Percentiles rank a stretch among this genome's conserved stretches.
These are phyloP conservation scores for Plutella xylostella DNA, from an alignment of 2,888 invertebrate genomes.

Conservation along the genomic window DNA sequence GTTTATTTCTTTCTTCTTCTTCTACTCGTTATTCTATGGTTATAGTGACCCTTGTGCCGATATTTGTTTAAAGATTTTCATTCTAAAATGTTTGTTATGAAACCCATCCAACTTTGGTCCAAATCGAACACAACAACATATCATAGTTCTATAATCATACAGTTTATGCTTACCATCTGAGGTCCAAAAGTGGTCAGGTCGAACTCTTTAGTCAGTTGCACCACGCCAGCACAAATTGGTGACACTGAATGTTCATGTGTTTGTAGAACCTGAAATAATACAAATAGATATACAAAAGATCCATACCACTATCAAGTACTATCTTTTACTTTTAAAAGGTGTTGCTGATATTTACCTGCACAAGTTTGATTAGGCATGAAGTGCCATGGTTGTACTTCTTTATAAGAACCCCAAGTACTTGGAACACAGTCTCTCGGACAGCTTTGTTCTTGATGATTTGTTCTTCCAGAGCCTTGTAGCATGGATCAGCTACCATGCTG, in stretches of 20 bases:
- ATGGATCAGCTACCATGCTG: conserved; percentile 78
- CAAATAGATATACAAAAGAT: background rate
- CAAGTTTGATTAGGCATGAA: conserved; percentile 79
- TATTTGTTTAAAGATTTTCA: too few species aligned
- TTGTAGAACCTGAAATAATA: conserved; percentile 74
- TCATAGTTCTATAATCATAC: too few species aligned
- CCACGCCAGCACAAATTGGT: conserved; percentile 77
- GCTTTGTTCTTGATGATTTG: conserved; percentile 73
- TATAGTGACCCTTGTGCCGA: too few species aligned
- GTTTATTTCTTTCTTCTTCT: too few species aligned
- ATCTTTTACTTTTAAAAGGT: background rate
- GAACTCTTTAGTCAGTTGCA: conserved; percentile 75
- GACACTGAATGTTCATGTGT: conserved; percentile 78
- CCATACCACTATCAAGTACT: background rate
- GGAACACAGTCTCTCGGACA: conserved; percentile 76
- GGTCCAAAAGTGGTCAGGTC: conserved; percentile 76
- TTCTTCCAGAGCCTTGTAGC: conserved; percentile 78
- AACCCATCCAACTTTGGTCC: too few species aligned
- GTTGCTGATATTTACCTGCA: conserved; percentile 49
- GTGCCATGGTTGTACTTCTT: conserved; percentile 88
- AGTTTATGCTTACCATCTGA: conserved; percentile 71
- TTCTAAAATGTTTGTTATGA: too few species aligned
- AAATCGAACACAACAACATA: too few species aligned
- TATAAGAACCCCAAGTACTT: conserved; percentile 83
- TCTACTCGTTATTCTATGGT: too few species aligned